A percentile compares a stretch with the other conserved stretches of the same genome.
These are phyloP conservation scores for Onychostruthus taczanowskii DNA, from an alignment of 2,113 vertebrate genomes.

Conservation along the genomic window DNA sequence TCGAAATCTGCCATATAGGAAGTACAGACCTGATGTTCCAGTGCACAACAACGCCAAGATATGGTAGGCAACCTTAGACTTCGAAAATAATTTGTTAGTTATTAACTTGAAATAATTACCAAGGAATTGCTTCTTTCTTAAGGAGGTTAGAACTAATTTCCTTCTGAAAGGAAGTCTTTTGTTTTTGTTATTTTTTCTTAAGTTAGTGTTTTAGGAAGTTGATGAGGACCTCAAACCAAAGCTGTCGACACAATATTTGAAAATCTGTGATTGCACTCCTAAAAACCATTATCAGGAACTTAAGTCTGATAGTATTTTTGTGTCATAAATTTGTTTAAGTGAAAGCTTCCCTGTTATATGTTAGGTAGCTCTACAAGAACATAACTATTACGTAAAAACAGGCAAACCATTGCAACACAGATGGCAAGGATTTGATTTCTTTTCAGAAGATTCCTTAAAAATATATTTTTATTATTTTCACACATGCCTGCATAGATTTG, in stretches of 20 bases:
- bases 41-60: constrained; percentile 77
- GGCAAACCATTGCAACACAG: not conserved
- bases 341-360: not conserved
- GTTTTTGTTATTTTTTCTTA: not conserved
- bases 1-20: constrained; percentile 94
- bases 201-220: not conserved
- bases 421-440: not conserved
- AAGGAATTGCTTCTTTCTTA: not conserved
- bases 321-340: not conserved
- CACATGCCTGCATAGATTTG: fast-evolving
- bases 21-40: constrained; percentile 84
- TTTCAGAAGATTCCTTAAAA: not conserved
- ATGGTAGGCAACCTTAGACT: constrained; percentile 78
- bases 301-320: not conserved
- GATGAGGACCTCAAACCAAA: not conserved
- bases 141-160: not conserved
- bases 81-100: not conserved
- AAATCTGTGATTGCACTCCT: not conserved
- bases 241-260: not conserved
- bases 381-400: not conserved
- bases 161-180: not conserved
- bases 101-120: not conserved
- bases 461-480: not conserved
- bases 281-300: not conserved
- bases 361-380: not conserved